These are phyloP conservation scores for Campaea margaritaria DNA, from an alignment of 2,888 invertebrate species.

Conservation along the genomic window DNA sequence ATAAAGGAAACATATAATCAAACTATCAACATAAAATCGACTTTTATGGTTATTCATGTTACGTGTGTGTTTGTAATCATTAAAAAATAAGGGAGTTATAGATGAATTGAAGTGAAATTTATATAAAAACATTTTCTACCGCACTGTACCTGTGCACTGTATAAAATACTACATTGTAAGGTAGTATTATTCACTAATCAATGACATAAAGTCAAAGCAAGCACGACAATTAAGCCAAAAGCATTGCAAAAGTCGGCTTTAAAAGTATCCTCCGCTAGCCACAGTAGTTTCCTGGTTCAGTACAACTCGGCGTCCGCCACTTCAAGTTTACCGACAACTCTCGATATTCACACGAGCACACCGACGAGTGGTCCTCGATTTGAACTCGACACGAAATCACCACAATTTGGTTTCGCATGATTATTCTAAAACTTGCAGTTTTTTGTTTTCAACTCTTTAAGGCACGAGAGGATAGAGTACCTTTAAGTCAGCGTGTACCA, in stretches of 20 bases:
- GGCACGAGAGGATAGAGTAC: too few species aligned
- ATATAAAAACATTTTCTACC: too few species aligned
- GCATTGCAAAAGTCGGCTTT: neutral
- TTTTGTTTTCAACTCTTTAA: too few species aligned
- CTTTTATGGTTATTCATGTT: too few species aligned
- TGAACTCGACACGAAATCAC: neutral
- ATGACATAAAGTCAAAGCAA: neutral
- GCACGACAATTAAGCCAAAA: constrained; percentile 5
- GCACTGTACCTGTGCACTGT: neutral
- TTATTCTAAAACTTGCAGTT: too few species aligned
- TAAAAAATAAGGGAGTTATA: too few species aligned
- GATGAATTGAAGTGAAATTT: too few species aligned
- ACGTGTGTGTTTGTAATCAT: too few species aligned
- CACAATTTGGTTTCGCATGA: neutral
- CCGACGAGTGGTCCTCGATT: constrained; percentile 3
- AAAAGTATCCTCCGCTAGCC: neutral
- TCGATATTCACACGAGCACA: constrained; percentile 7
- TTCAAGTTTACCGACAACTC: constrained; percentile 13
- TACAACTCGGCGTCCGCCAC: constrained; percentile 4
- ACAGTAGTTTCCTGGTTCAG: neutral
- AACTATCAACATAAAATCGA: too few species aligned
- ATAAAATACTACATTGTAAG: neutral
- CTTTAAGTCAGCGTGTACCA: too few species aligned
- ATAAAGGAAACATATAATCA: too few species aligned
- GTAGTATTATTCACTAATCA: too few species aligned